Evolutionary conservation across 2,888 invertebrate genomes (phyloP).

Genomic region (Cosmopolites sordidus): DNA sequence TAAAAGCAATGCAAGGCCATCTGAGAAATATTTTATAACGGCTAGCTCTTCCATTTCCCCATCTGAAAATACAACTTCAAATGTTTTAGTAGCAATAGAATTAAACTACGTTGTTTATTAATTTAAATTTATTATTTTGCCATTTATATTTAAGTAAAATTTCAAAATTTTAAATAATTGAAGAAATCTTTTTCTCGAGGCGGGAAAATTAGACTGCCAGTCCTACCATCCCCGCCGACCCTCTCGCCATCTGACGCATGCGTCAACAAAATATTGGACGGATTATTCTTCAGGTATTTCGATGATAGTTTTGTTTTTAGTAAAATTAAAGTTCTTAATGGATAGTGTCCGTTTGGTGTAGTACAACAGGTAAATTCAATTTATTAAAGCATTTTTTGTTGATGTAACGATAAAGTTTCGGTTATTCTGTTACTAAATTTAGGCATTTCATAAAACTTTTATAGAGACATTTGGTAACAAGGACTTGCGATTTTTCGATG

Average conservation of each 20-base stretch:
- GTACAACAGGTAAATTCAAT: slow-evolving; percentile 33
- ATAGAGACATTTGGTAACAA: slow-evolving; percentile 5
- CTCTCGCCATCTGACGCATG: slow-evolving; percentile 6
- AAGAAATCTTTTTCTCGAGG: slow-evolving; percentile 2
- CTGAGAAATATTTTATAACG: too few species aligned
- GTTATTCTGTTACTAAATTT: slow-evolving; percentile 1
- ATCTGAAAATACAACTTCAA: too few species aligned
- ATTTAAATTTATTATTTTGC: not conserved
- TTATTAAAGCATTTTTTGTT: slow-evolving; percentile 30
- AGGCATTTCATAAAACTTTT: slow-evolving; percentile 7
- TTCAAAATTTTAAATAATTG: slow-evolving; percentile 3
- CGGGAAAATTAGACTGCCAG: slow-evolving; percentile 19
- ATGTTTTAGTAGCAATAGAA: too few species aligned
- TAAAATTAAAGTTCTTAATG: slow-evolving; percentile 15
- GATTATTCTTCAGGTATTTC: slow-evolving; percentile 12
- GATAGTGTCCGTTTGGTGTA: slow-evolving; percentile 16
- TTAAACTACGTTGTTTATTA: not conserved
- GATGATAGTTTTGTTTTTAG: slow-evolving; percentile 16
- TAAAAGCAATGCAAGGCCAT: too few species aligned
- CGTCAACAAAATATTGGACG: slow-evolving; percentile 12
- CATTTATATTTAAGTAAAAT: not conserved
- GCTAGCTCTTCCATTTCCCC: too few species aligned
- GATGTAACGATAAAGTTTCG: slow-evolving; percentile 10
- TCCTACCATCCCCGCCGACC: slow-evolving; percentile 12
- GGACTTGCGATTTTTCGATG: slow-evolving; percentile 9